These are phyloP conservation scores for Eubucco bourcierii DNA, from an alignment of 2,113 vertebrate genomes.

Conservation along the genomic window DNA sequence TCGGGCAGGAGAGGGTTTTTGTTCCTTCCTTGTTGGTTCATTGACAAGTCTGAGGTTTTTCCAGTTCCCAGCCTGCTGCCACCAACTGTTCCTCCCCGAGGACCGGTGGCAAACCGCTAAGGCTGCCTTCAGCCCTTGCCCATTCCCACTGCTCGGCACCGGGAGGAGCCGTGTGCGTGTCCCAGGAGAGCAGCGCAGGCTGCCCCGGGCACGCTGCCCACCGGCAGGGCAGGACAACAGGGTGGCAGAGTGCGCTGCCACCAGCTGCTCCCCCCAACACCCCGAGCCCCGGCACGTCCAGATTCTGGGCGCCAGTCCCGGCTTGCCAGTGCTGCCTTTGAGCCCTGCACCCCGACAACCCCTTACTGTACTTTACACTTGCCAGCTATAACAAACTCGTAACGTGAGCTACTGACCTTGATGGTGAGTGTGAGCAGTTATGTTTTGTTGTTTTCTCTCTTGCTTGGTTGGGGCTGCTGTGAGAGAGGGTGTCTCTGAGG, in stretches of 20 bases:
- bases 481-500: conserved; percentile 87
- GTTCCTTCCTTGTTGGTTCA: conserved; percentile 15
- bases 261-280: background rate
- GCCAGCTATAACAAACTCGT: conserved; percentile 76
- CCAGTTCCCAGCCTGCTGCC: conserved; percentile 12
- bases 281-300: background rate
- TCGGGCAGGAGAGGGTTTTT: conserved; percentile 18
- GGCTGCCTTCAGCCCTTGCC: background rate
- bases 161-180: background rate
- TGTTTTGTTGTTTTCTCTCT: conserved; percentile 87
- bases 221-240: too few species aligned
- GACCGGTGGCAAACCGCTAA: background rate
- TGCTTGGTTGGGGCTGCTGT: conserved; percentile 88
- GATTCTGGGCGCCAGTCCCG: conserved; percentile 36
- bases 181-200: background rate
- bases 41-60: background rate
- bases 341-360: conserved; percentile 63
- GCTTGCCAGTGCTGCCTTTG: conserved; percentile 48
- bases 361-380: conserved; percentile 83
- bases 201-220: too few species aligned
- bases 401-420: conserved; percentile 78
- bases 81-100: background rate
- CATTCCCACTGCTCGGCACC: background rate
- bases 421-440: conserved; percentile 85
- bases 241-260: background rate